These are phyloP conservation scores for Thymelicus lineola DNA, from an alignment of 2,888 invertebrate genomes.

Conservation along the genomic window DNA sequence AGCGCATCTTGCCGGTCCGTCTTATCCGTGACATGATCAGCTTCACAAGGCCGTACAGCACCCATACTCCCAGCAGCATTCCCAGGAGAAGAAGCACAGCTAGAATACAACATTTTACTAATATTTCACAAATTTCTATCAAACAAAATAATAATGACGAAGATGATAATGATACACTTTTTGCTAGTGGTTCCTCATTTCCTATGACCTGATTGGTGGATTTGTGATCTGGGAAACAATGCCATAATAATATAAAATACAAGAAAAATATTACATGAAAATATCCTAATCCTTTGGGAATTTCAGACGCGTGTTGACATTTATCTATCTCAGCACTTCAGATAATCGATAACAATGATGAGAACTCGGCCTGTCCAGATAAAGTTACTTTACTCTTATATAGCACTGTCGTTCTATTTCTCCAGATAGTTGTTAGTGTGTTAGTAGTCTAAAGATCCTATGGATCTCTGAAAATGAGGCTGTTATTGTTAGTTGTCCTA, in stretches of 20 bases:
- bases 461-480: slow-evolving; percentile 50
- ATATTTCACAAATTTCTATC: background rate
- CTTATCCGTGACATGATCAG: slow-evolving; percentile 74
- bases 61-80: slow-evolving; percentile 64
- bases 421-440: slow-evolving; percentile 13
- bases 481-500: slow-evolving; percentile 47
- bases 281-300: slow-evolving; percentile 2
- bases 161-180: too few relatives aligned
- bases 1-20: slow-evolving; percentile 74
- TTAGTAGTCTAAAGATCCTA: slow-evolving; percentile 34
- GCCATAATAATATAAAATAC: too few relatives aligned
- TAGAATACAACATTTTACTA: slow-evolving; percentile 43
- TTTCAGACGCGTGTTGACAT: slow-evolving; percentile 12
- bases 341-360: slow-evolving; percentile 45
- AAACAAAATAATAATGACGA: too few relatives aligned
- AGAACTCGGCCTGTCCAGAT: slow-evolving; percentile 44
- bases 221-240: too few relatives aligned
- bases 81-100: slow-evolving; percentile 72
- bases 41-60: slow-evolving; percentile 68
- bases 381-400: slow-evolving; percentile 32
- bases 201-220: too few relatives aligned
- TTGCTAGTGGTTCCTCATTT: too few relatives aligned
- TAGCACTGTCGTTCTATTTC: slow-evolving; percentile 16
- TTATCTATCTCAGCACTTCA: slow-evolving; percentile 39
- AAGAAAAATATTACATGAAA: slow-evolving; percentile 2